Evolutionary conservation across 2,888 invertebrate genomes (phyloP).

Genomic region (Chrysolina americana): DNA sequence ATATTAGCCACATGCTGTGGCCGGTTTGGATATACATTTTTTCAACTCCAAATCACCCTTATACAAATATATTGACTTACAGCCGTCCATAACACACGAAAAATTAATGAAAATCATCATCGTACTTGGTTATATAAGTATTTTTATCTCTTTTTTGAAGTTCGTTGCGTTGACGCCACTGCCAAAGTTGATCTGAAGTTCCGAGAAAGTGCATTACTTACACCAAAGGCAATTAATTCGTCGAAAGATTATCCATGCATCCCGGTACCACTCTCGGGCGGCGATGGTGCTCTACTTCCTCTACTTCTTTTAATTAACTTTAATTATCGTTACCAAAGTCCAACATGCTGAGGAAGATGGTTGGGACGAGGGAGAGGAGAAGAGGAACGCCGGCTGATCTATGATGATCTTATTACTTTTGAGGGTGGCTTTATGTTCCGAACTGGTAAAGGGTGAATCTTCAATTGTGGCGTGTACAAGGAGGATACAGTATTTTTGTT

Average conservation of each 20-base stretch:
- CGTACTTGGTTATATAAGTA: background rate
- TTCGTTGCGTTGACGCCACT: background rate
- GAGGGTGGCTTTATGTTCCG: slow-evolving; percentile 36
- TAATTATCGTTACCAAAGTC: slow-evolving; percentile 72
- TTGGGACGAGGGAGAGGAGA: background rate
- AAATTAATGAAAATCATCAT: no score
- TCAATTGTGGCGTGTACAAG: background rate
- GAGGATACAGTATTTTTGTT: background rate
- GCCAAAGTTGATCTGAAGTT: slow-evolving; percentile 14
- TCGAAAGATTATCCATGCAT: slow-evolving; percentile 70
- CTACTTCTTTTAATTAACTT: slow-evolving; percentile 71
- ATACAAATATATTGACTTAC: no score
- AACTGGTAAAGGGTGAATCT: slow-evolving; percentile 44
- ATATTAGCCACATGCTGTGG: no score
- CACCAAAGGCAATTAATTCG: slow-evolving; percentile 69
- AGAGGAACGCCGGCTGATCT: slow-evolving; percentile 58
- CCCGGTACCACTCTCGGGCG: slow-evolving; percentile 66
- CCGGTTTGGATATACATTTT: no score
- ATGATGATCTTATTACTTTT: slow-evolving; percentile 63
- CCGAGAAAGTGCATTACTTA: slow-evolving; percentile 43
- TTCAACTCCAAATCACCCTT: no score
- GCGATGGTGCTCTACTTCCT: slow-evolving; percentile 58
- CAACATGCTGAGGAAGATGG: slow-evolving; percentile 62
- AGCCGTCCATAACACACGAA: no score
- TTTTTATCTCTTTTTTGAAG: background rate